These are phyloP conservation scores for Tyrannus savana DNA, from an alignment of 2,113 vertebrate species.

Conservation along the genomic window DNA sequence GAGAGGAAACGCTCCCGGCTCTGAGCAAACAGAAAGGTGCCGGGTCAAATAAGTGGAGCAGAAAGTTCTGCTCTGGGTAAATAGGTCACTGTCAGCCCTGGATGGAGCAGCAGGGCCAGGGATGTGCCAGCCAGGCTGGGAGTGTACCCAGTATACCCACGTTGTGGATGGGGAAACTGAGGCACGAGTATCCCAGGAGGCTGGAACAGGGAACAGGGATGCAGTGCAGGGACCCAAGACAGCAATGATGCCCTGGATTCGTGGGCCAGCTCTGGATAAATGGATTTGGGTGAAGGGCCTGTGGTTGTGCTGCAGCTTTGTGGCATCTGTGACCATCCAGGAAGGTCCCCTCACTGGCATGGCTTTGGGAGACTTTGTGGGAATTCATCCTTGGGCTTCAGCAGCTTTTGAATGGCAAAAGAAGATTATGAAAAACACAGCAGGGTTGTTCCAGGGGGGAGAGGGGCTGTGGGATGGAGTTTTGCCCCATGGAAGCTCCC, in stretches of 20 bases:
- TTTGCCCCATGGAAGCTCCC: not conserved
- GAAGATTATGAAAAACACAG: fast-evolving
- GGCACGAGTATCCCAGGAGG: not conserved
- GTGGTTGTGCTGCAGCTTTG: not conserved
- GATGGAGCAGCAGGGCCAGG: fast-evolving
- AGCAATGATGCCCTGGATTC: not conserved
- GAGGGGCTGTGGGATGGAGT: not conserved
- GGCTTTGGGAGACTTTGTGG: not conserved
- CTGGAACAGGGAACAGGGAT: not conserved
- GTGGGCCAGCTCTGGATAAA: fast-evolving
- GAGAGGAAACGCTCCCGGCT: not conserved
- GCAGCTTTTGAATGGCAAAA: not conserved
- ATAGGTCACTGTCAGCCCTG: slow-evolving; percentile 8
- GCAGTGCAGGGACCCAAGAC: fast-evolving
- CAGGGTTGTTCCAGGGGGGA: not conserved
- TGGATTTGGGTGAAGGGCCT: not conserved
- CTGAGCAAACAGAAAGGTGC: not conserved
- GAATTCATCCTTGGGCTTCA: not conserved
- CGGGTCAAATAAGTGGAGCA: slow-evolving; percentile 34
- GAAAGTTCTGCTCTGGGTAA: slow-evolving; percentile 45
- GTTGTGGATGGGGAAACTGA: not conserved
- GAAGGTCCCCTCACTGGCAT: fast-evolving
- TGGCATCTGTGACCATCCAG: fast-evolving
- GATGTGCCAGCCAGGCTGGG: not conserved
- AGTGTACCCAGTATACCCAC: not conserved